These are phyloP conservation scores for Euplagia quadripunctaria DNA, from an alignment of 2,888 invertebrate genomes.

Conservation along the genomic window DNA sequence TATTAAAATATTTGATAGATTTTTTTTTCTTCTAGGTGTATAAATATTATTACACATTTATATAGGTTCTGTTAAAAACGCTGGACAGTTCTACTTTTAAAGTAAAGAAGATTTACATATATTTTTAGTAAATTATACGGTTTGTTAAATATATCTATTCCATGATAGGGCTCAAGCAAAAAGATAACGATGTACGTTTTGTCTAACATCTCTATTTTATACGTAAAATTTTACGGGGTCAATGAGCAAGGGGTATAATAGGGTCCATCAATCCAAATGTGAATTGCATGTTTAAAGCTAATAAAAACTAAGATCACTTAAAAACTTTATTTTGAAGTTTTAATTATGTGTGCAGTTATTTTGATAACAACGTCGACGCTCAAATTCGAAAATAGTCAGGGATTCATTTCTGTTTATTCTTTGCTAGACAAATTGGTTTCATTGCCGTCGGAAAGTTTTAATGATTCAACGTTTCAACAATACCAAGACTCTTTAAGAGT, in stretches of 20 bases:
- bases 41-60: background rate
- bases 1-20: background rate
- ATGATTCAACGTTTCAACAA: slow-evolving; percentile 11
- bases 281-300: too few species aligned
- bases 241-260: too few species aligned
- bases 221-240: too few species aligned
- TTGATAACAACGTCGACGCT: background rate
- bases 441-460: slow-evolving; percentile 20
- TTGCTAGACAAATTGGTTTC: slow-evolving; percentile 13
- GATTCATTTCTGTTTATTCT: slow-evolving; percentile 5
- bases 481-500: background rate
- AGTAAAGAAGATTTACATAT: too few species aligned
- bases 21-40: background rate
- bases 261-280: too few species aligned
- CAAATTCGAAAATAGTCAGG: background rate
- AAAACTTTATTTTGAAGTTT: background rate
- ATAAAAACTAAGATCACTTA: background rate
- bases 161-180: background rate
- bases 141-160: background rate
- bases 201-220: too few species aligned
- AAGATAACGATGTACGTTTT: background rate
- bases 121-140: too few species aligned
- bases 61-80: background rate
- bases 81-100: too few species aligned
- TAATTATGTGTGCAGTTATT: background rate